Evolutionary conservation across 2,888 invertebrate genomes (phyloP).

Genomic region (Suillia variegata): DNA sequence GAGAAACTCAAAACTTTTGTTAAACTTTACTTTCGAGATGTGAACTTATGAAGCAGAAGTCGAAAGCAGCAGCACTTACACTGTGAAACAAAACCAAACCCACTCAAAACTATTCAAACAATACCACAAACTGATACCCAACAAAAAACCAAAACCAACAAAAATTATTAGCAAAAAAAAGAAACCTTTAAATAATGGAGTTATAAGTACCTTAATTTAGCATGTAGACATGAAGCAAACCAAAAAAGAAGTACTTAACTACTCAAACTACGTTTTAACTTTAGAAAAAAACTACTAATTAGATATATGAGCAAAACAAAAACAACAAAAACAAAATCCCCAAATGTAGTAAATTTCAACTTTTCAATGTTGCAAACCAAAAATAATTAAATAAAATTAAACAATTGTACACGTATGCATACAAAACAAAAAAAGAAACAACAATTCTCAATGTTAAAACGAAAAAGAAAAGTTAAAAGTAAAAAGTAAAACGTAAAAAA

Average conservation of each 20-base stretch:
- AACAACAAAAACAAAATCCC: conserved; percentile 15
- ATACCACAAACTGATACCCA: too few species aligned
- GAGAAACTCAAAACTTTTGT: too few species aligned
- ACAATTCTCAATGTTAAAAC: conserved; percentile 8
- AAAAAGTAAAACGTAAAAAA: conserved; percentile 4
- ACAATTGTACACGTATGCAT: conserved; percentile 10
- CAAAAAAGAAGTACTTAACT: conserved; percentile 31
- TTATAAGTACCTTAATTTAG: conserved; percentile 61
- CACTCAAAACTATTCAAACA: too few species aligned
- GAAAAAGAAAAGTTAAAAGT: conserved; percentile 16
- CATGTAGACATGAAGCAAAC: conserved; percentile 40
- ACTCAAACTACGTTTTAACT: too few species aligned
- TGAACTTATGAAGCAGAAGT: too few species aligned
- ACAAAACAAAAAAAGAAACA: conserved; percentile 20
- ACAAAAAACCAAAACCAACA: not conserved
- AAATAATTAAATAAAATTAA: conserved; percentile 22
- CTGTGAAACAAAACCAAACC: not conserved
- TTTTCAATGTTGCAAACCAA: conserved; percentile 13
- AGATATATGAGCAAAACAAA: conserved; percentile 12
- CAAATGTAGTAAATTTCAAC: not conserved
- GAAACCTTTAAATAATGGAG: conserved; percentile 52
- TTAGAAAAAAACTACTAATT: conserved; percentile 14
- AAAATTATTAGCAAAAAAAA: too few species aligned
- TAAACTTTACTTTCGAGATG: too few species aligned
- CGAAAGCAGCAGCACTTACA: not conserved